Evolutionary conservation across 2,888 invertebrate genomes (phyloP).

Genomic region (Petrophora chlorosata): DNA sequence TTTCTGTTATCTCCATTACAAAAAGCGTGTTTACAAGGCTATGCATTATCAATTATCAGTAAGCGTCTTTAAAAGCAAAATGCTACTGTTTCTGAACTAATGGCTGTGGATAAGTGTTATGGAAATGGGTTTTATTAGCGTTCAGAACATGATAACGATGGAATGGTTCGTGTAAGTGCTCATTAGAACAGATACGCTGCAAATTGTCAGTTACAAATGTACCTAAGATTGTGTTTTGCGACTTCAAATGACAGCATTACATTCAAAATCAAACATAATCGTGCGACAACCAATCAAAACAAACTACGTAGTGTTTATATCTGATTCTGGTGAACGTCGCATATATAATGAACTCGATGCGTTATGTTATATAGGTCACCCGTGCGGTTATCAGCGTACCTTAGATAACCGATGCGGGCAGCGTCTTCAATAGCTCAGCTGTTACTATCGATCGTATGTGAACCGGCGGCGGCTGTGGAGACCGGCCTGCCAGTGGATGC

Average conservation of each 20-base stretch:
- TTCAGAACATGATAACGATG: constrained; percentile 7
- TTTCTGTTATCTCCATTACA: constrained; percentile 7
- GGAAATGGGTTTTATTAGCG: constrained; percentile 8
- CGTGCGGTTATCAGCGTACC: constrained; percentile 55
- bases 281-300: constrained; percentile 22
- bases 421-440: constrained; percentile 60
- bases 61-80: constrained; percentile 11
- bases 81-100: not conserved
- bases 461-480: constrained; percentile 38
- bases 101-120: constrained; percentile 6
- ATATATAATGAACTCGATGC: constrained; percentile 26
- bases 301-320: constrained; percentile 29
- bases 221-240: not conserved
- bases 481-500: constrained; percentile 51
- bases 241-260: constrained; percentile 14
- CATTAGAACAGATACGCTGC: constrained; percentile 13
- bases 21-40: constrained; percentile 8
- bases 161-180: constrained; percentile 1
- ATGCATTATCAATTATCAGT: constrained; percentile 1
- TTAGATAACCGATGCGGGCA: constrained; percentile 60
- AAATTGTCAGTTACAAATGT: no score
- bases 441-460: constrained; percentile 66
- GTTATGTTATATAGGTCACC: constrained; percentile 47
- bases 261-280: constrained; percentile 14
- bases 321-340: constrained; percentile 15